Base-by-base conservation (phyloP, 2,888 invertebrate species). In the Sylvicola fuscatus region DNA sequence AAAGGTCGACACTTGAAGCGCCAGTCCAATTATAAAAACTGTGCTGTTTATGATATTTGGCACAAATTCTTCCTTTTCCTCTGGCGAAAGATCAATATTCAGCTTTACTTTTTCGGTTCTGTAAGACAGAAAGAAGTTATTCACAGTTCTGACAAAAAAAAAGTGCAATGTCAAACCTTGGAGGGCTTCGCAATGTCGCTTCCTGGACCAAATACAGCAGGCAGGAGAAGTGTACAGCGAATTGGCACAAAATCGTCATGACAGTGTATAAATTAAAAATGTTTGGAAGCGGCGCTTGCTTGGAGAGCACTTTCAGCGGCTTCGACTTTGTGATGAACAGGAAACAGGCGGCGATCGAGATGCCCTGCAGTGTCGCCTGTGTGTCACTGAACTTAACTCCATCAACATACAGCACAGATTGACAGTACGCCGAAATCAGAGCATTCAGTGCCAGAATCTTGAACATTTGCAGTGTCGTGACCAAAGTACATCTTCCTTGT, bases 381-480 rank as follows among this genome's bases (percentile, higher is more conserved):
- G 82, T 79, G 56, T 99, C 97, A 49, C 92, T 87, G 53, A 97
- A 86, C 61, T 93, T 98, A 45, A 98, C 86, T 11, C 97, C 97
- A 55, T 97, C 95, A 43, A 98, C 70, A 55, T 98, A 98, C 14
- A 99, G 66, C 16, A 98, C 97, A 3, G 95, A 95, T 61, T 98
- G 95, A 49, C 93, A 90, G 65, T 99, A 99, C 1, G 98, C 98
- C 43, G 95, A 68, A 43, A 98, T 87, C 3, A 99, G 69, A 0
- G 98, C 98, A 57, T 99, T 98, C 37, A 99, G 61, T 0, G 98
- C 98, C 38, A 99, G 64, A 47, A 99, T 99, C 66, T 99, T 99
- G 64, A 99, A 99, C 98, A 99, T 99, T 61, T 99, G 98, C 40
- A 99, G 65, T 0, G 98, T 99, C 1, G 98, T 99, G 14, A 99